These are phyloP conservation scores for Sphenopsis melanotis DNA, from an alignment of 2,797 vertebrate genomes.

Conservation along the genomic window DNA sequence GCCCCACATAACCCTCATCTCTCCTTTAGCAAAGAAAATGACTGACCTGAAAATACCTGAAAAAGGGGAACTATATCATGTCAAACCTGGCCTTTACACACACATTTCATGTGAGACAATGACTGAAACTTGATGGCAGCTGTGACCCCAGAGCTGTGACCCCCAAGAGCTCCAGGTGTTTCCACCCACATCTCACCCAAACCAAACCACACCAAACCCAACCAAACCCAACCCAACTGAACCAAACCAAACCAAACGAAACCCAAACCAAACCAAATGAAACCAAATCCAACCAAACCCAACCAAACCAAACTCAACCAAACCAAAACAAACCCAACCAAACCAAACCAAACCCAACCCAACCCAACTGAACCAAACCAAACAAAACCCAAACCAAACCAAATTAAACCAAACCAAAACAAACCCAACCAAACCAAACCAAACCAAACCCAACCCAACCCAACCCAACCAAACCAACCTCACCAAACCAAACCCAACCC, in stretches of 20 bases:
- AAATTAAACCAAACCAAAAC: rapidly evolving
- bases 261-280: rapidly evolving
- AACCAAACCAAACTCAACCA: rapidly evolving
- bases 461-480: rapidly evolving
- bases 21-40: neutral
- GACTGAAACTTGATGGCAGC: neutral
- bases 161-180: neutral
- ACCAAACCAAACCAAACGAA: neutral
- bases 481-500: rapidly evolving
- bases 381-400: rapidly evolving
- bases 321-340: rapidly evolving
- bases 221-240: neutral
- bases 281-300: neutral
- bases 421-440: neutral
- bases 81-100: neutral
- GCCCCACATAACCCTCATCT: neutral
- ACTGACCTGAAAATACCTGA: neutral
- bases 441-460: rapidly evolving
- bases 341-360: no score
- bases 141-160: neutral
- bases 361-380: rapidly evolving
- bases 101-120: no score
- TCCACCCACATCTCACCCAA: neutral
- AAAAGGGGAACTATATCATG: rapidly evolving
- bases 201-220: rapidly evolving